A percentile compares a stretch with the other conserved stretches of the same genome.
Conservation (phyloP, 2,888 invertebrate species). For the Limnephilus lunatus region DNA sequence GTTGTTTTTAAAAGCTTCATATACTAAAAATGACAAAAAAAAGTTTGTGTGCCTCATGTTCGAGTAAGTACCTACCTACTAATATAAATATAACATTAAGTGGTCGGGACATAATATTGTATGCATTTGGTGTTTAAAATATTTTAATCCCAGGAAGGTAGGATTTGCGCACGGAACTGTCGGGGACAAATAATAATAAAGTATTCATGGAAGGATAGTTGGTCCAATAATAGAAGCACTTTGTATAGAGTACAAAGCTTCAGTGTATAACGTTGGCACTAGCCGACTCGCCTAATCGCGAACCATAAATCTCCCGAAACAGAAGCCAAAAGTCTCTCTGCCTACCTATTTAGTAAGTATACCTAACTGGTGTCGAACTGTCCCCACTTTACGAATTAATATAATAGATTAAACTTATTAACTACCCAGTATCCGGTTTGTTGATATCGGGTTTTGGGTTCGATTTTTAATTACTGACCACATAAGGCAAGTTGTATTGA, state of each 20-base stretch:
- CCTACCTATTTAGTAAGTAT: neutral
- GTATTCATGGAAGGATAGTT: constrained; percentile 27
- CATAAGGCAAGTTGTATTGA: neutral
- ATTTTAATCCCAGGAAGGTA: constrained; percentile 25
- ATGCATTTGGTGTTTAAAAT: neutral
- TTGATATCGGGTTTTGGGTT: neutral
- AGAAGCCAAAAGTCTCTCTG: constrained; percentile 35
- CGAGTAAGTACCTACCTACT: neutral
- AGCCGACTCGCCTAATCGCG: constrained; percentile 36
- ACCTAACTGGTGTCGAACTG: neutral
- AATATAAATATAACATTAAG: neutral
- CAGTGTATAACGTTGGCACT: constrained; percentile 27
- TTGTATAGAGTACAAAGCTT: constrained; percentile 33
- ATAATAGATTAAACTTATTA: neutral
- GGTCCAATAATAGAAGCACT: constrained; percentile 49
- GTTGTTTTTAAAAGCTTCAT: too few species aligned
- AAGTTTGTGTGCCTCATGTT: neutral
- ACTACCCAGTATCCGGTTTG: neutral
- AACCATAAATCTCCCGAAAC: constrained; percentile 43
- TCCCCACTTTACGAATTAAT: neutral
- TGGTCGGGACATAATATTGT: neutral
- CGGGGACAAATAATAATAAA: constrained; percentile 50
- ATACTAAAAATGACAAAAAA: neutral
- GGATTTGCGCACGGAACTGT: constrained; percentile 41
- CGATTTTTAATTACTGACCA: neutral